These are phyloP conservation scores for Barbus barbus DNA, from an alignment of 2,113 vertebrate genomes.

Conservation along the genomic window DNA sequence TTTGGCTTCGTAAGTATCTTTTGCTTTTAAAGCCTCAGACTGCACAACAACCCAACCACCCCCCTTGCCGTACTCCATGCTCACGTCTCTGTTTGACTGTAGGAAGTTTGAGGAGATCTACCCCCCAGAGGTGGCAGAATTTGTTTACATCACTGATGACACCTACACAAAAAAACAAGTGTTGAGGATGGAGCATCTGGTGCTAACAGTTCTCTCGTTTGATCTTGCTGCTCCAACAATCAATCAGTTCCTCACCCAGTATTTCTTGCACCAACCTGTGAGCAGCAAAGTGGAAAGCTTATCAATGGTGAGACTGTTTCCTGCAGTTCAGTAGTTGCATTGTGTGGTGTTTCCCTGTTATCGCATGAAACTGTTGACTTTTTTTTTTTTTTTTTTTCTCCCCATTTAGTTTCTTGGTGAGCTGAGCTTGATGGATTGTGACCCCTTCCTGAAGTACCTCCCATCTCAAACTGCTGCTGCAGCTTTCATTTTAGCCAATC, in stretches of 20 bases:
- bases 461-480: conserved; percentile 91
- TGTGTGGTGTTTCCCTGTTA: neutral
- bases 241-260: conserved; percentile 94
- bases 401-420: conserved; percentile 94
- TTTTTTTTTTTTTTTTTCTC: too few species aligned
- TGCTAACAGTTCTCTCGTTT: conserved; percentile 96
- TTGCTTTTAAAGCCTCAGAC: neutral
- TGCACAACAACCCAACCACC: too few species aligned
- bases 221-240: conserved; percentile 95
- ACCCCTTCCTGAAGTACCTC: conserved; percentile 91
- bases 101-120: conserved; percentile 99
- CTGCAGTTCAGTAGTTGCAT: neutral
- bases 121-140: conserved; percentile 96
- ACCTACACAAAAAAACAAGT: conserved; percentile 99
- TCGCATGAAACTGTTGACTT: neutral
- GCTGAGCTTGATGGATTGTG: conserved; percentile 90
- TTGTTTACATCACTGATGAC: conserved; percentile 99
- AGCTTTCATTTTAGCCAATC: conserved; percentile 84
- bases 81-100: conserved; percentile 14
- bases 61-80: neutral
- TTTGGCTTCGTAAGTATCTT: conserved; percentile 90
- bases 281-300: conserved; percentile 84
- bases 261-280: conserved; percentile 81
- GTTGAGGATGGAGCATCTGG: conserved; percentile 95
- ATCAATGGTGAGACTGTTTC: conserved; percentile 79